Evolutionary conservation across 2,888 invertebrate genomes (phyloP), one percentile per base, ranked within the genome.

Genomic region (Phlogophora meticulosa): DNA sequence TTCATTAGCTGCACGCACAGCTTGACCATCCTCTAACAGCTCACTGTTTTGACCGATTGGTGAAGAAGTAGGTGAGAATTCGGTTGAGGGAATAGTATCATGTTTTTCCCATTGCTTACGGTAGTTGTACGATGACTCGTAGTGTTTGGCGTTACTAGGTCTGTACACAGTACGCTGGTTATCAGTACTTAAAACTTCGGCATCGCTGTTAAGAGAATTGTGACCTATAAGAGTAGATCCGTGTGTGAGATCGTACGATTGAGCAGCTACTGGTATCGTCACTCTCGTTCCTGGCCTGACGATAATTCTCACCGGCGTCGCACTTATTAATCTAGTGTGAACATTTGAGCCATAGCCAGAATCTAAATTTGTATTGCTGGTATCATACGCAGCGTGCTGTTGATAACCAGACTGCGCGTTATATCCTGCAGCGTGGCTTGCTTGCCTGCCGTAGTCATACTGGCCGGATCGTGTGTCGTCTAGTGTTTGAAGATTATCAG

Each of bases 31-130:
- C 49, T 93, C 93, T 61, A 90, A 89, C 17, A 92, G 73, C 75
- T 94, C 92, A 79, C 91, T 93, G 51, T 92, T 90, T 71, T 72
- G 78, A 13, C 90, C 83, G 53, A 88, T 86, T 10, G 92, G 88
- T 7, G 90, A 91, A 17, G 92, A 88, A 42, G 87, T 75, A 56
- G 84, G 72, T 43, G 85, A 52, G 55, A 87, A 75, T 28, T 82
- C 66, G 32, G 79, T 75, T 36, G 82, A 78, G 22, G 94, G 93
- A 55, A 85, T 80, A 10, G 87, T 85, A 56, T 92, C 87, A 69
- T 93, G 94, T 77, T 93, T 94, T 83, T 95, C 95, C 95, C 95
- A 95, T 88, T 93, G 85, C 77, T 95, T 95, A 43, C 83, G 89
- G 69, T 95, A 95, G 60, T 87, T 92, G 72, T 94, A 95, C 20